Base-by-base conservation (phyloP, 2,888 invertebrate genomes). In the Ctena decussata region DNA sequence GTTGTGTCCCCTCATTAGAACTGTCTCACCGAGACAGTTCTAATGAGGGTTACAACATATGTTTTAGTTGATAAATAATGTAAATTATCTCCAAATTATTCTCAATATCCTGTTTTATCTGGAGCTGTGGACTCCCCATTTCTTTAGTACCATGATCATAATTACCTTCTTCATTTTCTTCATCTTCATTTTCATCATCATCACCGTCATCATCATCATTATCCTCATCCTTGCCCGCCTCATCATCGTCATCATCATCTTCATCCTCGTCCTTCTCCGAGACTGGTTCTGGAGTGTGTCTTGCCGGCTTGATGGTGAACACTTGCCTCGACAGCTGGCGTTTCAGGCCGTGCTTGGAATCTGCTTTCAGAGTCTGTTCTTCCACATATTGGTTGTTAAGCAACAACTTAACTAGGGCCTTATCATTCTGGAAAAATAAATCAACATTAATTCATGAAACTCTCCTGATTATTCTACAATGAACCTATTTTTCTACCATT, bases 381-480 rank as follows among this genome's bases (percentile, higher is more conserved):
- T 92, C 91, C 69, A 90, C 92, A 90, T 95, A 96, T 65, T 90
- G 90, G 77, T 91, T 89, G 90, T 96, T 94, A 69, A 96, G 86
- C 53, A 96, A 90, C 35, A 96, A 89, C 86, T 95, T 95, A 11
- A 96, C 95, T 90, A 96, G 92, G 76, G 93, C 90, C 24, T 94
- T 85, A 83, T 96, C 95, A 93, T 96, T 96, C 95, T 96, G 91
- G 37, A 89, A 91, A 71, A 73, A 8, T n/a, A n/a, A n/a, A n/a
- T n/a, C n/a, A n/a, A n/a, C n/a, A n/a, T n/a, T n/a, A n/a, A n/a
- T n/a, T n/a, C n/a, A n/a, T n/a, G n/a, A n/a, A n/a, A n/a, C n/a
- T n/a, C n/a, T n/a, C n/a, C n/a, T n/a, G n/a, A n/a, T n/a, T n/a
- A n/a, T n/a, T n/a, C n/a, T n/a, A n/a, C n/a, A n/a, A n/a, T n/a